phyloP scores from a whole-genome alignment of 2,888 invertebrate species.

The Oasisia sp. region DNA sequence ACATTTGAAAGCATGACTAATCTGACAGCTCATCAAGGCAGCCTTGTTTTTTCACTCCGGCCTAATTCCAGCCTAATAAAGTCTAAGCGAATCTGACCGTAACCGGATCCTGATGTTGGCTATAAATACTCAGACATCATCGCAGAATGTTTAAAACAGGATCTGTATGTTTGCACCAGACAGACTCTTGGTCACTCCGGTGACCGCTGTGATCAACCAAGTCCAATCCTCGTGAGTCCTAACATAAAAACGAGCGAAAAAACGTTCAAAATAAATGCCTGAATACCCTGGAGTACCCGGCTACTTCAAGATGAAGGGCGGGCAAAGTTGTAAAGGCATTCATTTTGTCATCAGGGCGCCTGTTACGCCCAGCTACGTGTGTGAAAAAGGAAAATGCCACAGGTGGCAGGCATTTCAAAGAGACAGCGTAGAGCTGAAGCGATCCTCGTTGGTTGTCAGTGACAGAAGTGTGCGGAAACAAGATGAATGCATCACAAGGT shows the following conservation, averaged over 20 bases:
- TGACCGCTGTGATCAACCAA: not conserved
- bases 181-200: not conserved
- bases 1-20: not conserved
- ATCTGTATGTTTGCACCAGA: not conserved
- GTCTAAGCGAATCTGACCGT: not conserved
- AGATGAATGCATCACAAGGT: not conserved
- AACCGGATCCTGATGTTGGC: not conserved
- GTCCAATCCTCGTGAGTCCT: not conserved
- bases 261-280: not conserved
- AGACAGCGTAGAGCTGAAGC: not conserved
- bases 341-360: not conserved
- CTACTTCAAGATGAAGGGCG: not conserved
- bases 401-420: conserved; percentile 17
- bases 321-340: conserved; percentile 10
- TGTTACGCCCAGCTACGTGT: not conserved
- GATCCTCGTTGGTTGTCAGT: not conserved
- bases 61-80: not conserved
- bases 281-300: not conserved
- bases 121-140: not conserved
- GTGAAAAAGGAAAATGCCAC: not conserved
- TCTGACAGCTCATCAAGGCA: not conserved
- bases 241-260: not conserved
- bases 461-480: not conserved
- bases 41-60: not conserved
- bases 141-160: not conserved